Evolutionary conservation across 2,113 vertebrate genomes (phyloP), one percentile per base, ranked within the genome.

Genomic region (Mellivora capensis): DNA sequence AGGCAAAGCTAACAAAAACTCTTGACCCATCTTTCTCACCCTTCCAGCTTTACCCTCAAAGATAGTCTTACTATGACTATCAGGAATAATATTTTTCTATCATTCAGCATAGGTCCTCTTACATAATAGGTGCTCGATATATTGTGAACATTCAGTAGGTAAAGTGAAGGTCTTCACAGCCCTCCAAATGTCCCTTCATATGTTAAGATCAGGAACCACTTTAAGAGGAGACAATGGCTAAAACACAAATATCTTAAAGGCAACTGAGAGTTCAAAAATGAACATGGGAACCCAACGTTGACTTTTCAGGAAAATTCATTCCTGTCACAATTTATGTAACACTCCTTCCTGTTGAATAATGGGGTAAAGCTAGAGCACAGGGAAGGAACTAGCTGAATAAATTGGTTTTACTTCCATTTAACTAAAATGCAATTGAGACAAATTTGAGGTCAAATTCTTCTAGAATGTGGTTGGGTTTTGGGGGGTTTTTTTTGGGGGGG

Each of bases 291-390:
- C 17, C 4, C 6, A 54, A 72, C 18, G 14, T 7, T 90, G 42
- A 79, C 6, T 37, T 72, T 85, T 83, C 64, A 83, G 20, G 9
- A 57, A 83, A 83, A 90, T 62, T 90, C 17, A 79, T 94, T 95
- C 96, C 20, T 71, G 64, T 52, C 34, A 83, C 29, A 87, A 88
- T 44, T 29, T 39, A 92, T 92, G 34, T 74, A 71, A 77, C 9
- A 92, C 20, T 89, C 92, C n/a, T 27, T 89, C 34, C n/a, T 92
- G 13, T 39, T 83, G 74, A 90, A 87, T 93, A 93, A 87, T 76
- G 37, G 34, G 8, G 12, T 69, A 61, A 5, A 20, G 17, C 54
- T 83, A 15, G 44, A 94, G 29, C 2, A 96, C 21, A 69, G 49
- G 59, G 39, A 84, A 71, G 47, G 42, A 81, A 90, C 31, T 37